Evolutionary conservation across 2,888 invertebrate species (phyloP), one percentile per base, ranked within the genome.

Genomic region (Ceraclea dissimilis): DNA sequence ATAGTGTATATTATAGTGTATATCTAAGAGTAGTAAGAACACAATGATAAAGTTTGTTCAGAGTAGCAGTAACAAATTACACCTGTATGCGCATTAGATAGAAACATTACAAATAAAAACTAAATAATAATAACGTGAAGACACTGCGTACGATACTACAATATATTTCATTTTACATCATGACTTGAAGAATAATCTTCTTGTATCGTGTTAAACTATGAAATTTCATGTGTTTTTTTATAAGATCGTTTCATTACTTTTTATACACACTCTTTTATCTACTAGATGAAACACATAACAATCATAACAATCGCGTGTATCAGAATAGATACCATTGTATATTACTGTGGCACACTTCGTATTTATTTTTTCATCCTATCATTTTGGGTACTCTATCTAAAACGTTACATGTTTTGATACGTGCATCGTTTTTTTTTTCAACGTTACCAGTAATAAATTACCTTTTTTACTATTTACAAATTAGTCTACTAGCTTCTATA

Each of bases 61-160:
- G n/a, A 53, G 34, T 56, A 56, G 51, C 50, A 33, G 20, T 43
- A 39, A 53, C 50, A 57, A 53, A 57, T 57, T 57, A 49, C 26
- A 26, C 10, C 49, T 49, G 51, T 49, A 48, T 21, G 48, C 39
- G 34, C 43, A 51, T 49, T 48, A 48, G 34, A 52, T 56, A 26
- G 20, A 52, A 52, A 48, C 52, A 56, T 54, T 49, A 33, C n/a
- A 20, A 52, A 52, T 10, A 26, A 26, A 52, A 47, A 46, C 22
- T 49, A 22, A 16, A 34, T 34, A 46, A 47, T 39, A 16, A 39
- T 39, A 39, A 39, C 39, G 13, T 39, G 16, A 16, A 39, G 39
- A 39, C n/a, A 39, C 26, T 26, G 26, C 10, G 10, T 26, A 26
- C 26, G 10, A 26, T 26, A 10, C 10, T 26, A n/a, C n/a, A n/a